A percentile compares a stretch with the other conserved stretches of the same genome.
These are phyloP conservation scores for Phalloptychus januarius DNA, from an alignment of 2,797 vertebrate genomes.

Conservation along the genomic window DNA sequence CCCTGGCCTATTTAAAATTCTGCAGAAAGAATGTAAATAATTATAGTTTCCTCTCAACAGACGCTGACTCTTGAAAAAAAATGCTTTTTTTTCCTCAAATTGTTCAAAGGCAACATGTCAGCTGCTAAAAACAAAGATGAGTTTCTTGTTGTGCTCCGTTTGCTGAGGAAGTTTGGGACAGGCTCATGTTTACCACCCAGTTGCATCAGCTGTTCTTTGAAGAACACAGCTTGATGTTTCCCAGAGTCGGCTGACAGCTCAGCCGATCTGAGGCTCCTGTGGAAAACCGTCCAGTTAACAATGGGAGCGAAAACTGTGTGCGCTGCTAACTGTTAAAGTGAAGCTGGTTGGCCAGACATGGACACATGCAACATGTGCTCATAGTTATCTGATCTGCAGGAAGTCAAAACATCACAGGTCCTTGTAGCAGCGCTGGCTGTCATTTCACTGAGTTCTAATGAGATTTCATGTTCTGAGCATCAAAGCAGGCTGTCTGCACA, in stretches of 20 bases:
- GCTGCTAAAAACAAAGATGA: neutral
- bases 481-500: neutral
- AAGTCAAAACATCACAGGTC: neutral
- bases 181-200: neutral
- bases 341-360: neutral
- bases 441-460: constrained; percentile 24
- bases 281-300: neutral
- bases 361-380: neutral
- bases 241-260: neutral
- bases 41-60: no score
- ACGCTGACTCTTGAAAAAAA: neutral
- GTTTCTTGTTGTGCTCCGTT: neutral
- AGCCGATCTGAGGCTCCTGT: neutral
- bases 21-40: no score
- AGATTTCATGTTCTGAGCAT: constrained; percentile 13
- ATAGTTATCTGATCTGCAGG: neutral
- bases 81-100: neutral
- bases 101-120: neutral
- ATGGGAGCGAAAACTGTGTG: neutral
- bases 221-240: neutral
- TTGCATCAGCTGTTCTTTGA: constrained; percentile 10
- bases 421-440: neutral
- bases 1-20: no score
- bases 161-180: neutral
- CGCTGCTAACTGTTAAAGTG: neutral